phyloP scores from a whole-genome alignment of 2,888 invertebrate species.

The Lepidocyrtoides sp. region DNA sequence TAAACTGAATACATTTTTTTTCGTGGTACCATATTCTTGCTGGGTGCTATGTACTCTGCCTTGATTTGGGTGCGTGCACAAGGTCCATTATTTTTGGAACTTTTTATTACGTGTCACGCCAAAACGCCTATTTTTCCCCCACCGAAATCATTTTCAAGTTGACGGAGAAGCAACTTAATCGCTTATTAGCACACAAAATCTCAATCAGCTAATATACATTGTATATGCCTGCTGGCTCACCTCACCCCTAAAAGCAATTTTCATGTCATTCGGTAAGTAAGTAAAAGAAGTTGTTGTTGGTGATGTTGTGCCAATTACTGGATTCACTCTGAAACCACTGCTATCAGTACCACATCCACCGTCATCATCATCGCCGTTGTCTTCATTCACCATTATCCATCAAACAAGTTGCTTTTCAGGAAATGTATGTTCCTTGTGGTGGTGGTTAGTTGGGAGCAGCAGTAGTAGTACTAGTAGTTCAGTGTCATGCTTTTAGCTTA shows the following conservation, averaged over 20 bases:
- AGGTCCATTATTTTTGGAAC: neutral
- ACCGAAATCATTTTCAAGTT: slow-evolving; percentile 8
- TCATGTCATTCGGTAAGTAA: neutral
- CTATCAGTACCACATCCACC: neutral
- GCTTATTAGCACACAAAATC: slow-evolving; percentile 70
- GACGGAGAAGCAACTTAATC: slow-evolving; percentile 49
- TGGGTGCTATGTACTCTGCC: neutral
- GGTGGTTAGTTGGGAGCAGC: no score
- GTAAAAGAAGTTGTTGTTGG: slow-evolving; percentile 34
- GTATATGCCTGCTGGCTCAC: neutral
- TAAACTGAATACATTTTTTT: no score
- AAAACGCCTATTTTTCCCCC: slow-evolving; percentile 28
- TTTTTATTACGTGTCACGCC: neutral
- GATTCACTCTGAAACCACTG: neutral
- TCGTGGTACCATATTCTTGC: neutral
- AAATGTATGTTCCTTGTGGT: slow-evolving; percentile 15
- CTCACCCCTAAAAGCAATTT: slow-evolving; percentile 25
- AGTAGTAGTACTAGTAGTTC: neutral
- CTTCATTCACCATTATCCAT: slow-evolving; percentile 53
- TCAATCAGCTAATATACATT: slow-evolving; percentile 52
- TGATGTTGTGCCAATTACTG: slow-evolving; percentile 54
- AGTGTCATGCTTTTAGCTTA: slow-evolving; percentile 64
- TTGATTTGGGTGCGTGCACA: slow-evolving; percentile 25
- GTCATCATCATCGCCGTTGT: neutral
- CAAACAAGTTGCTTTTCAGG: slow-evolving; percentile 66